Conservation (phyloP, 64 coral and sea anemone species). For the Pocillopora damicornis region DNA sequence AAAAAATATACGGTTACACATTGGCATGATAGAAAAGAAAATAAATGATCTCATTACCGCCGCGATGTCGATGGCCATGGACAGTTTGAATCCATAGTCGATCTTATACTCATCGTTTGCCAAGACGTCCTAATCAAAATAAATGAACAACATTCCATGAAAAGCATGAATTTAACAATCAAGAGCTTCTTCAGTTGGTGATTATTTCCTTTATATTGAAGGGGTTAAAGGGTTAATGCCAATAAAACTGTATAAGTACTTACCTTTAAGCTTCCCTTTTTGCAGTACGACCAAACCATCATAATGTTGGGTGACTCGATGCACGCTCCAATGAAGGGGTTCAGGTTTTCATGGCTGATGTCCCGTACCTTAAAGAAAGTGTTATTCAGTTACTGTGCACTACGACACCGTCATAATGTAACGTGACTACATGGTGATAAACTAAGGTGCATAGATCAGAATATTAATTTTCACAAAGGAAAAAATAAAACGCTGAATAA, state of each 20-base stretch:
- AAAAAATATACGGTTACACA: no score
- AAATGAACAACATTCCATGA: not conserved
- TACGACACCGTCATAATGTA: no score
- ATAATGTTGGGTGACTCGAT: constrained; percentile 84
- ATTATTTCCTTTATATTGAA: not conserved
- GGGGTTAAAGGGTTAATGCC: not conserved
- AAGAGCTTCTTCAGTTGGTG: no score
- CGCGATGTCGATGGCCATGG: constrained; percentile 73
- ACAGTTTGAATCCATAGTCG: constrained; percentile 85
- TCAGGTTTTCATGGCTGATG: constrained; percentile 72
- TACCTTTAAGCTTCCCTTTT: constrained; percentile 81
- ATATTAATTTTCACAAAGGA: no score
- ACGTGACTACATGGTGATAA: no score
- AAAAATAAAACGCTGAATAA: no score
- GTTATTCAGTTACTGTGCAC: not conserved
- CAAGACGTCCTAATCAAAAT: constrained; percentile 56
- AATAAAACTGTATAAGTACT: no score
- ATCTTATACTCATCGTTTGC: constrained; percentile 84
- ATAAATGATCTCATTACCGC: constrained; percentile 41
- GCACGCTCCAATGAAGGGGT: constrained; percentile 84
- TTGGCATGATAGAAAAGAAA: not conserved
- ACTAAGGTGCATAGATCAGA: no score
- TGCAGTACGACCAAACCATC: constrained; percentile 72
- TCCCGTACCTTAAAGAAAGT: constrained; percentile 50
- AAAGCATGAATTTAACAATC: not conserved